Conservation (phyloP, 2,113 vertebrate genomes). For the Sceloporus undulatus region DNA sequence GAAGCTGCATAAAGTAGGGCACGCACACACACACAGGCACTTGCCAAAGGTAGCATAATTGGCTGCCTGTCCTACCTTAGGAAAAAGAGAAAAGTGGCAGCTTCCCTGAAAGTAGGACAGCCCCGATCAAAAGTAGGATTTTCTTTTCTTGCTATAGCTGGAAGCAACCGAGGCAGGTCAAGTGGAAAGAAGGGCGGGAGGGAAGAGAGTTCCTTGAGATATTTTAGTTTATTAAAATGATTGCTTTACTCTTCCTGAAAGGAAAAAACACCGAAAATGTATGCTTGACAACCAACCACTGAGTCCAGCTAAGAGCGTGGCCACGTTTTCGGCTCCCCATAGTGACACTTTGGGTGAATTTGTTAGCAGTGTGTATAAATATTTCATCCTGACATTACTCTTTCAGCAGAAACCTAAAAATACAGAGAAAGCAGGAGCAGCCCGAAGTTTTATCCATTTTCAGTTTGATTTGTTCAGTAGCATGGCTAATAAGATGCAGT, state of each 20-base stretch:
- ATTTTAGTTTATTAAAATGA: conserved; percentile 1
- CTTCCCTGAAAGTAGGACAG: conserved; percentile 34
- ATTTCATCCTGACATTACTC: conserved; percentile 30
- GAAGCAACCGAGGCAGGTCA: conserved; percentile 2
- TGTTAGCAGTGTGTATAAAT: conserved; percentile 19
- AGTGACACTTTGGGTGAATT: conserved; percentile 21
- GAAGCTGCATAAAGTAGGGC: conserved; percentile 33
- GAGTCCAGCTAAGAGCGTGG: conserved; percentile 15
- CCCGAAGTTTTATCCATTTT: conserved; percentile 1
- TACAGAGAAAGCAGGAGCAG: conserved; percentile 6
- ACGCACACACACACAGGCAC: not conserved
- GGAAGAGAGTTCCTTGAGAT: not conserved
- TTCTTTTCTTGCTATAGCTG: not conserved
- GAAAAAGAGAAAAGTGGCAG: conserved; percentile 6
- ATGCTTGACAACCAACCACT: not conserved
- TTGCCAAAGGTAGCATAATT: conserved; percentile 24
- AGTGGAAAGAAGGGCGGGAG: not conserved
- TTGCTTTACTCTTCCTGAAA: conserved; percentile 10
- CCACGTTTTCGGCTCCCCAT: not conserved
- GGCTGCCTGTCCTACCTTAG: conserved; percentile 24
- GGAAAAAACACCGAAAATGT: not conserved
- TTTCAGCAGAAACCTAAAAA: conserved; percentile 34
- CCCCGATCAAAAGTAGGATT: conserved; percentile 1
- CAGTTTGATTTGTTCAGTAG: not conserved
- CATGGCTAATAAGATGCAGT: not conserved